Evolutionary conservation across 2,797 vertebrate genomes (phyloP).

Genomic region (Poecilia wingei): DNA sequence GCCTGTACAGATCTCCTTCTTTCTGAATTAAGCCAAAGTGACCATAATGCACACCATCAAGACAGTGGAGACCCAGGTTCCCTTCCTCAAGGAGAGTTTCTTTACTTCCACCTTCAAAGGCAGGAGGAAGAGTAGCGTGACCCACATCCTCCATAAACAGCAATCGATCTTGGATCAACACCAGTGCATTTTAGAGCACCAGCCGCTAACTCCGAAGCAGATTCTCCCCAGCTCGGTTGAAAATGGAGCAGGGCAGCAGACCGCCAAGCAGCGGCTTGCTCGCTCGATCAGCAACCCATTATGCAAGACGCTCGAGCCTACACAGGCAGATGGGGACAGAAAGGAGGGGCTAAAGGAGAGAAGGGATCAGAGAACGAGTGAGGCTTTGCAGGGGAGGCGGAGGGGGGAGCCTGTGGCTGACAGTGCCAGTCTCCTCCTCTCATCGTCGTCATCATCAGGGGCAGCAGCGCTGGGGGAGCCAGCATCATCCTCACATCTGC

Average conservation of each 20-base stretch:
- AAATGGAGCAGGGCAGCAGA: conserved; percentile 70
- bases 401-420: conserved; percentile 68
- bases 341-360: conserved; percentile 77
- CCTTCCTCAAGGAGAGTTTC: conserved; percentile 81
- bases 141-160: conserved; percentile 75
- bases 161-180: conserved; percentile 54
- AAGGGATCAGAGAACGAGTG: conserved; percentile 71
- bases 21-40: conserved; percentile 26
- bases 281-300: conserved; percentile 85
- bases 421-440: conserved; percentile 75
- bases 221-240: conserved; percentile 22
- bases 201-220: conserved; percentile 44
- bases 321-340: conserved; percentile 76
- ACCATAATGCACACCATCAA: conserved; percentile 83
- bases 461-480: conserved; percentile 59
- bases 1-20: neutral
- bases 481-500: conserved; percentile 76
- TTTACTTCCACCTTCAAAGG: conserved; percentile 78
- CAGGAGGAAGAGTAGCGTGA: conserved; percentile 78
- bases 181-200: conserved; percentile 62
- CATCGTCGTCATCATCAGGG: conserved; percentile 65
- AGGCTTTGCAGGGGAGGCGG: conserved; percentile 62
- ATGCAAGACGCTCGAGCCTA: conserved; percentile 79
- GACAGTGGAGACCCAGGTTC: conserved; percentile 81
- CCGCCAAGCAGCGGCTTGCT: conserved; percentile 81